These are phyloP conservation scores for Rhizoglyphus robini DNA, from an alignment of 1,140 invertebrate genomes.

Conservation along the genomic window DNA sequence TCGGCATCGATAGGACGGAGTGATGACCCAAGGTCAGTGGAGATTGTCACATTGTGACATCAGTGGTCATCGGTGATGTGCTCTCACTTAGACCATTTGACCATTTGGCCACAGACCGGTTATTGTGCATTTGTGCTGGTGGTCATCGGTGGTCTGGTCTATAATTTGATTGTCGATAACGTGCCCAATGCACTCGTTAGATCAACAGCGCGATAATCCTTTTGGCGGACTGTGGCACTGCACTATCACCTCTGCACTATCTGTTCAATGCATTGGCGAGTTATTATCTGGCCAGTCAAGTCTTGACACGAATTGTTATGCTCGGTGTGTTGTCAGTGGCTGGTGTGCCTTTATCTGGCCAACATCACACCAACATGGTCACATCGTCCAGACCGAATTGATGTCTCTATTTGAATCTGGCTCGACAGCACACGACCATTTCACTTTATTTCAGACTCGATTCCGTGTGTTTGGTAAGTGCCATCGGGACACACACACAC, in stretches of 20 bases:
- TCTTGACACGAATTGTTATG: too few relatives aligned
- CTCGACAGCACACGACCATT: not conserved
- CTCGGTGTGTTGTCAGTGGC: not conserved
- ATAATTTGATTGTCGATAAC: conserved; percentile 6
- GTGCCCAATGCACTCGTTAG: conserved; percentile 2
- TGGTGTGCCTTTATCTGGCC: not conserved
- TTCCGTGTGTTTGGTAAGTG: too few relatives aligned
- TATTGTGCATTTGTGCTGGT: too few relatives aligned
- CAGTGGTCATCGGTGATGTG: too few relatives aligned
- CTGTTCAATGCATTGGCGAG: too few relatives aligned
- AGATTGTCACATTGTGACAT: too few relatives aligned
- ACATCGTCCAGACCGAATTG: not conserved
- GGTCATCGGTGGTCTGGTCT: not conserved
- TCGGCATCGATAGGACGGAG: too few relatives aligned
- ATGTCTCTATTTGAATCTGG: conserved; percentile 2
- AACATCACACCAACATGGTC: not conserved
- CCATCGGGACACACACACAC: too few relatives aligned
- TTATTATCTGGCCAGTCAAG: too few relatives aligned
- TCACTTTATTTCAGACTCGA: not conserved
- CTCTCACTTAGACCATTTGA: too few relatives aligned
- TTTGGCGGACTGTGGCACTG: not conserved
- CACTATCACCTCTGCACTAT: not conserved
- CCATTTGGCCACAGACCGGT: too few relatives aligned
- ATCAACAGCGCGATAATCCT: conserved; percentile 7
- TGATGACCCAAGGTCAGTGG: too few relatives aligned